Evolutionary conservation across 2,797 vertebrate genomes (phyloP).

Genomic region (Chaunax sp.): DNA sequence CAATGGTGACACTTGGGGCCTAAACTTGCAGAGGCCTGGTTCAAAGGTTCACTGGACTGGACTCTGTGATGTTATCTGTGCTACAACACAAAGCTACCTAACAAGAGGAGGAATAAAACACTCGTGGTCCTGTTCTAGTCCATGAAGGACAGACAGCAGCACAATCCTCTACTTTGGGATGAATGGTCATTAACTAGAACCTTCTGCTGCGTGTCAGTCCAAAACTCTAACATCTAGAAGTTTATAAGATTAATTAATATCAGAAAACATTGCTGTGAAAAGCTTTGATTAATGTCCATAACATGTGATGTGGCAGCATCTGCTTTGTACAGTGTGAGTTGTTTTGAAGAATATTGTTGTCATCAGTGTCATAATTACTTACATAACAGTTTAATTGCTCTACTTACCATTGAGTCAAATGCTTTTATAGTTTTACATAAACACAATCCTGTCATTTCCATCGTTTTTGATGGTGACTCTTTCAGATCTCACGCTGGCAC

Average conservation of each 20-base stretch:
- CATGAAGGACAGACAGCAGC: background rate
- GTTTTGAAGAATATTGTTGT: constrained; percentile 6
- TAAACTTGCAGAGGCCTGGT: too few species aligned
- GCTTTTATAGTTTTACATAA: constrained; percentile 15
- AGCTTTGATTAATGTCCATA: too few species aligned
- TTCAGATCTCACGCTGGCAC: constrained; percentile 2
- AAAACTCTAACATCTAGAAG: background rate
- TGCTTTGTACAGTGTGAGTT: background rate
- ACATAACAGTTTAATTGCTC: background rate
- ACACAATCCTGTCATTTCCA: constrained; percentile 37
- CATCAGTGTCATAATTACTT: constrained; percentile 6
- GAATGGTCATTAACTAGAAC: background rate
- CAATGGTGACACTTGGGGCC: too few species aligned
- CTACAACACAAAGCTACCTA: too few species aligned
- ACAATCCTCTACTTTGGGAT: background rate
- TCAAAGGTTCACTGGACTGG: too few species aligned
- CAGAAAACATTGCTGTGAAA: background rate
- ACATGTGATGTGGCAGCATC: background rate
- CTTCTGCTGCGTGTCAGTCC: background rate
- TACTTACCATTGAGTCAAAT: constrained; percentile 14
- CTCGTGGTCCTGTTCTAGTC: too few species aligned
- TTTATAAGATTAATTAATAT: background rate
- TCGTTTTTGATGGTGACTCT: constrained; percentile 18
- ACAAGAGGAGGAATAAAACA: too few species aligned
- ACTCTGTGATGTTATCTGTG: too few species aligned